Percentiles rank a stretch among this genome's conserved stretches.
Evolutionary conservation across 2,113 vertebrate genomes (phyloP).

Genomic region (Crotalus viridis): DNA sequence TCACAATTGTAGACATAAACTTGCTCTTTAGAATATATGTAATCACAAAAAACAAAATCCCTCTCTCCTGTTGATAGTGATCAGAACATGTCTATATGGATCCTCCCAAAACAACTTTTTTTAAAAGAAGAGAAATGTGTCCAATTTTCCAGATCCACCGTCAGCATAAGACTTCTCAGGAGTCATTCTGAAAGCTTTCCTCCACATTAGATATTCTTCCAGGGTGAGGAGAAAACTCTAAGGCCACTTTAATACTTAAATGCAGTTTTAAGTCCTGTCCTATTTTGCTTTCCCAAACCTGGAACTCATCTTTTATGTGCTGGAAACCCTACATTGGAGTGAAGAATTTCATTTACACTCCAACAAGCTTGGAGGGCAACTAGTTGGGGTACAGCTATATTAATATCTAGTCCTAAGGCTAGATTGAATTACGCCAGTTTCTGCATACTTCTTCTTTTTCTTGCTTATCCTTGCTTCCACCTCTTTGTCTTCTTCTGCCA

Average conservation of each 20-base stretch:
- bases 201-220: background rate
- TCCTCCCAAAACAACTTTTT: background rate
- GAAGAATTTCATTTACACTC: background rate
- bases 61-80: background rate
- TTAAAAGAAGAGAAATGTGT: background rate
- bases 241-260: background rate
- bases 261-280: background rate
- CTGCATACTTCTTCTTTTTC: background rate
- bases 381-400: background rate
- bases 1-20: background rate
- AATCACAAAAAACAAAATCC: background rate
- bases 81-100: background rate
- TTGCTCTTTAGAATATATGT: background rate
- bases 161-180: background rate
- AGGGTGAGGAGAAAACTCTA: background rate
- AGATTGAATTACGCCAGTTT: background rate
- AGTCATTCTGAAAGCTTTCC: background rate
- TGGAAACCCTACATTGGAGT: background rate
- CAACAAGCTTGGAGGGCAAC: background rate
- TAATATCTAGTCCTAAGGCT: constrained; percentile 27
- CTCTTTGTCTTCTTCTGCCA: constrained; percentile 11
- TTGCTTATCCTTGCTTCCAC: constrained; percentile 37
- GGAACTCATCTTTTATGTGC: background rate
- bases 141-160: background rate
- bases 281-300: background rate